Percentiles rank a stretch among this genome's conserved stretches.
These are phyloP conservation scores for Anthoptus insignis DNA, from an alignment of 2,888 invertebrate genomes.

Conservation along the genomic window DNA sequence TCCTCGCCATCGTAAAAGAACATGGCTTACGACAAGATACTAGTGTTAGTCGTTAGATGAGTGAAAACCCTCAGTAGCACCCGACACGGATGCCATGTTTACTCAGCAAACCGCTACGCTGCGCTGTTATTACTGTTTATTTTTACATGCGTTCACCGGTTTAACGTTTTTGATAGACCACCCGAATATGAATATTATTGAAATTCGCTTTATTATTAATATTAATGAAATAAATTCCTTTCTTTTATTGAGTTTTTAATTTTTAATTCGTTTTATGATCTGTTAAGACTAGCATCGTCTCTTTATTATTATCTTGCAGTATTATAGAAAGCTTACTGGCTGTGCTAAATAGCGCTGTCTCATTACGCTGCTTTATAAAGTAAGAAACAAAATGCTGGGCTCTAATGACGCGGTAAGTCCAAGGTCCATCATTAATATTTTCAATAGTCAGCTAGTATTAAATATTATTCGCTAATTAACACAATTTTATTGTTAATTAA, in stretches of 20 bases:
- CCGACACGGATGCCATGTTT: conserved; percentile 79
- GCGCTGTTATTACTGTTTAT: conserved; percentile 80
- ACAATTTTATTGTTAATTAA: not conserved
- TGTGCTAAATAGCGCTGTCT: too few species aligned
- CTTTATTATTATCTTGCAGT: too few species aligned
- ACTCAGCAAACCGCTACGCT: conserved; percentile 74
- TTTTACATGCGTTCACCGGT: conserved; percentile 63
- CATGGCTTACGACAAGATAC: too few species aligned
- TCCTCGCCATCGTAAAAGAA: too few species aligned
- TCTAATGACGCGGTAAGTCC: too few species aligned
- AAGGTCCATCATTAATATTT: too few species aligned
- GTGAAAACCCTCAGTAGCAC: conserved; percentile 57
- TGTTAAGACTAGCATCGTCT: too few species aligned
- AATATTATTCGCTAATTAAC: not conserved
- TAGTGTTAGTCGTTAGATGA: not conserved
- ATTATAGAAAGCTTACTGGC: too few species aligned
- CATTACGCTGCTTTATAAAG: too few species aligned
- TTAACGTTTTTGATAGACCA: conserved; percentile 64
- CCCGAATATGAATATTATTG: conserved; percentile 58
- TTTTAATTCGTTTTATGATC: not conserved
- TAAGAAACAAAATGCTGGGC: too few species aligned
- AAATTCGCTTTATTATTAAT: not conserved
- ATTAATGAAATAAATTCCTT: too few species aligned
- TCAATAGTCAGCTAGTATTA: not conserved
- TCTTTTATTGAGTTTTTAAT: not conserved